phyloP scores from a whole-genome alignment of 1,140 invertebrate species.

The Neodiprion pinetum region DNA sequence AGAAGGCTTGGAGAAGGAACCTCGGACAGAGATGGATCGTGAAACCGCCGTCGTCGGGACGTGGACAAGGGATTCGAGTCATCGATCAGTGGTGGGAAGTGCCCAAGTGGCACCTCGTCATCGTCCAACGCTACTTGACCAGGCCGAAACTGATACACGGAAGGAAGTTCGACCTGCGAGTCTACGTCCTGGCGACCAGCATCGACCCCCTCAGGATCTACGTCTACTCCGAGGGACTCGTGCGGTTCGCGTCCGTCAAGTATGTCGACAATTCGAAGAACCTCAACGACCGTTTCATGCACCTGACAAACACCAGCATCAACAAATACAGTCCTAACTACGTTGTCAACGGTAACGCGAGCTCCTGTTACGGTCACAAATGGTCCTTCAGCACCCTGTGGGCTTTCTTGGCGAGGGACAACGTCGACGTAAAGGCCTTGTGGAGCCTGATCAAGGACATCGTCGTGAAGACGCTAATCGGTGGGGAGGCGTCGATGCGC shows the following conservation, averaged over 20 bases:
- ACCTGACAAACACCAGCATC: slow-evolving; percentile 77
- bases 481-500: slow-evolving; percentile 49
- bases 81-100: slow-evolving; percentile 73
- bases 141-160: slow-evolving; percentile 91
- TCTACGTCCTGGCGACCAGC: slow-evolving; percentile 77
- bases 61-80: slow-evolving; percentile 76
- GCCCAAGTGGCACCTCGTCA: slow-evolving; percentile 67
- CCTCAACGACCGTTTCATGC: slow-evolving; percentile 69
- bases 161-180: slow-evolving; percentile 82
- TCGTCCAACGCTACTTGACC: slow-evolving; percentile 81
- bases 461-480: slow-evolving; percentile 45
- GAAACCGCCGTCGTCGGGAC: slow-evolving; percentile 69
- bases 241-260: slow-evolving; percentile 67
- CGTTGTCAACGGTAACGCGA: neutral
- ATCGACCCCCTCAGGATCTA: slow-evolving; percentile 75
- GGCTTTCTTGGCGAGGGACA: neutral
- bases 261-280: slow-evolving; percentile 31
- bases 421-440: slow-evolving; percentile 42
- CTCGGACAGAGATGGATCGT: slow-evolving; percentile 40
- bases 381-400: slow-evolving; percentile 10
- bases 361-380: slow-evolving; percentile 8
- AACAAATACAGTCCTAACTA: slow-evolving; percentile 63
- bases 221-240: slow-evolving; percentile 75
- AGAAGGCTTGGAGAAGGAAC: slow-evolving; percentile 60
- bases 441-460: slow-evolving; percentile 56